Percentiles rank a stretch among this genome's conserved stretches.
Conservation (phyloP, 2,888 invertebrate species). For the Tortricodes alternella region DNA sequence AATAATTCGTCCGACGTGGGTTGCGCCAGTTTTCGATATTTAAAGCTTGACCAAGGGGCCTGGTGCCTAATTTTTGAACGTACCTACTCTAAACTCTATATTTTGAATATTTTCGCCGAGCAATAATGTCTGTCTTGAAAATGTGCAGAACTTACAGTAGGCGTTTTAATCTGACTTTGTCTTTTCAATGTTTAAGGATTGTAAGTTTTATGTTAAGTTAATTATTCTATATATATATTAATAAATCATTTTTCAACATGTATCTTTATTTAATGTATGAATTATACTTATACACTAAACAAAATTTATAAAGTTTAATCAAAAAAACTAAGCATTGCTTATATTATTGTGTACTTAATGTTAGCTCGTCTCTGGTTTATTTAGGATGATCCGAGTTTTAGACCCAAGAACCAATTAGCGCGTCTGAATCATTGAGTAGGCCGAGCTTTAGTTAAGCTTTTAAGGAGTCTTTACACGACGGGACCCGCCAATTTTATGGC, state of each 20-base stretch:
- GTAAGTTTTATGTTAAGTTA: too few relatives aligned
- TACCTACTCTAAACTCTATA: too few relatives aligned
- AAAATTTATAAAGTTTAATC: neutral
- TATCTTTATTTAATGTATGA: too few relatives aligned
- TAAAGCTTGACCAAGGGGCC: neutral
- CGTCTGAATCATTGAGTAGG: constrained; percentile 25
- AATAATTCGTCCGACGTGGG: constrained; percentile 6
- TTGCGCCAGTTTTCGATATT: constrained; percentile 3
- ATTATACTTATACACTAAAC: too few relatives aligned
- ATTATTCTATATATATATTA: too few relatives aligned
- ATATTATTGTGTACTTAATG: neutral
- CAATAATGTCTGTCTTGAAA: too few relatives aligned
- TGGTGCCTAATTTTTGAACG: too few relatives aligned
- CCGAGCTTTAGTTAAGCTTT: constrained; percentile 24
- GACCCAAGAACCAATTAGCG: constrained; percentile 25
- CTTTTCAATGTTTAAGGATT: too few relatives aligned
- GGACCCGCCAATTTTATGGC: neutral
- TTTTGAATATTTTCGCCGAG: too few relatives aligned
- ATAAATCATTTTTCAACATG: too few relatives aligned
- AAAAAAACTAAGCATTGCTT: neutral
- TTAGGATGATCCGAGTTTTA: constrained; percentile 22
- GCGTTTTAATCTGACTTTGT: too few relatives aligned
- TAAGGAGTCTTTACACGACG: constrained; percentile 11
- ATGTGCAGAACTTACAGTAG: too few relatives aligned
- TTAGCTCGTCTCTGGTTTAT: constrained; percentile 16